Base-by-base conservation (phyloP, 2,888 invertebrate species). In the Agrilus cyanescens region DNA sequence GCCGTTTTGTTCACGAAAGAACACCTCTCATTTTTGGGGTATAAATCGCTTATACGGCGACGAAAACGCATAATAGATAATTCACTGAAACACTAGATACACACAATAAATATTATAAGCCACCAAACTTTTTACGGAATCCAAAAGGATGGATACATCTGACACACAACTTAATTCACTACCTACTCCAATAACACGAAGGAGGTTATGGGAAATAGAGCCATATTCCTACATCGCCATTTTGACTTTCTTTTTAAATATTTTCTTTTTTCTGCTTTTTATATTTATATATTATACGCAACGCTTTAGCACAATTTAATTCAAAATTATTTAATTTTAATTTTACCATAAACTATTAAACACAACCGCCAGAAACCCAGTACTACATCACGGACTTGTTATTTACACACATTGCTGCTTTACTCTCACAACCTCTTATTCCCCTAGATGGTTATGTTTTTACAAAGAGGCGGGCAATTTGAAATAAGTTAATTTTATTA, bases 121-220 rank as follows among this genome's bases (percentile, higher is more conserved):
- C 61, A 62, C 64, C 57, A 61, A 65, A 64, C 62, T 65, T 65
- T 62, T 59, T 58, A 60, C 58, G 62, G 62, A 59, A 62, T 66
- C 63, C 61, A 60, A 65, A 65, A 64, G 63, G 61, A 63, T 64
- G 59, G 74, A 74, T 75, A 76, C 76, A 76, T 75, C 75, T 74
- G 74, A 76, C 75, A 76, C 75, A 76, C 76, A 75, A 77, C 78
- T 78, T 76, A 75, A 76, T 76, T 78, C 78, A 69, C 76, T 78
- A 76, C 77, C 78, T 77, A 78, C 76, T 75, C 75, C 77, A 78
- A 76, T 78, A 77, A 77, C 75, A 76, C 76, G 76, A 79, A 76
- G 77, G 78, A 79, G 79, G 79, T 80, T 80, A 80, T 75, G 76
- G 69, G 77, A 77, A 77, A 77, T 76, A 76, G 76, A 76, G 75